Percentiles rank a stretch among this genome's conserved stretches.
phyloP scores from a whole-genome alignment of 2,888 invertebrate species.

The Cosmia pyralina region DNA sequence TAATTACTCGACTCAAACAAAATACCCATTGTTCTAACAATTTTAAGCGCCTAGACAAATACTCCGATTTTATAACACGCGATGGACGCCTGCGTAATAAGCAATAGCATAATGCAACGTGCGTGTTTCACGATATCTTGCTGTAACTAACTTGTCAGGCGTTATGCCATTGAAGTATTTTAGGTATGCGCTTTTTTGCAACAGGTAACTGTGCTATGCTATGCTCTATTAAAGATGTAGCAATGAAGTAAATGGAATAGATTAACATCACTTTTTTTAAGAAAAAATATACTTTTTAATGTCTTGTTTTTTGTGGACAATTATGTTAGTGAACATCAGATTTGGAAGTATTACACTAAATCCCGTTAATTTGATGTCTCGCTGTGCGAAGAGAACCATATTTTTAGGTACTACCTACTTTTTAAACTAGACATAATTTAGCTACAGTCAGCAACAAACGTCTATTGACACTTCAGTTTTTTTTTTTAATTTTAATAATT shows the following conservation, averaged over 20 bases:
- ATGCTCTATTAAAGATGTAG: constrained; percentile 59
- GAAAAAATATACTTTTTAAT: constrained; percentile 14
- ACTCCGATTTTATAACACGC: constrained; percentile 7
- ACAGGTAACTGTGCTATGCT: constrained; percentile 34
- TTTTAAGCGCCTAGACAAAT: constrained; percentile 42
- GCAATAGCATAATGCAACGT: constrained; percentile 38
- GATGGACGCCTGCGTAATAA: constrained; percentile 45
- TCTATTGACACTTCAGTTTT: background rate
- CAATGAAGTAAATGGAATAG: constrained; percentile 37
- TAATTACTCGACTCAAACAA: too few relatives aligned
- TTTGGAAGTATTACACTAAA: background rate
- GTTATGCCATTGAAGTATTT: constrained; percentile 37
- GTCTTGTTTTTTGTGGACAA: constrained; percentile 27
- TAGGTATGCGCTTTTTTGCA: constrained; percentile 45
- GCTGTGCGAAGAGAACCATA: background rate
- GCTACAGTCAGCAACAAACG: background rate
- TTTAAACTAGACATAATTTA: background rate
- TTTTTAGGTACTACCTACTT: background rate
- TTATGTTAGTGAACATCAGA: background rate
- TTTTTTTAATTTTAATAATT: background rate
- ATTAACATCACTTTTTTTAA: constrained; percentile 23
- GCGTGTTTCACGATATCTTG: constrained; percentile 34
- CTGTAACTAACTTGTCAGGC: constrained; percentile 49
- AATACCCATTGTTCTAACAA: background rate
- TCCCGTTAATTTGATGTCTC: constrained; percentile 7